Percentiles rank a stretch among this genome's conserved stretches.
phyloP scores from a whole-genome alignment of 92 coral and sea anemone genomes.

The Montipora capitata region DNA sequence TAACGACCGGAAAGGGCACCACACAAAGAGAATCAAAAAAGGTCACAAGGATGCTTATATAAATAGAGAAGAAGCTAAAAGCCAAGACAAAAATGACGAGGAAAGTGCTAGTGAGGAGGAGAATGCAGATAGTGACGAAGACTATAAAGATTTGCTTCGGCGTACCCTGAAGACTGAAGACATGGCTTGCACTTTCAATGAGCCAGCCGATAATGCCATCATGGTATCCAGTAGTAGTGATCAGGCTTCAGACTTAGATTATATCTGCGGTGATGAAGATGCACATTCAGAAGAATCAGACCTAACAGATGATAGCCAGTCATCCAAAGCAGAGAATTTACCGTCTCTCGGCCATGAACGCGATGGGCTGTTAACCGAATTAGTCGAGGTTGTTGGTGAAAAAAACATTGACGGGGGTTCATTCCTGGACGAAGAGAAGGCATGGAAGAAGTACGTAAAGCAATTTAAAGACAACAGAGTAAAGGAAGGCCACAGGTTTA shows the following conservation, averaged over 20 bases:
- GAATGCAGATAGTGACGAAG: conserved; percentile 12
- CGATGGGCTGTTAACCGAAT: conserved; percentile 37
- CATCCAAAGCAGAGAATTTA: background rate
- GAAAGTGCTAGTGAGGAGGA: background rate
- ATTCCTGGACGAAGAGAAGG: conserved; percentile 20
- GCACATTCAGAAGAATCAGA: conserved; percentile 26
- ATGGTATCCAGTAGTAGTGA: conserved; percentile 1
- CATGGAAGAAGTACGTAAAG: conserved; percentile 48
- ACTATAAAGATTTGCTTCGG: conserved; percentile 1
- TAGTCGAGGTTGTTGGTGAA: conserved; percentile 59
- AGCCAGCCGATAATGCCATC: background rate
- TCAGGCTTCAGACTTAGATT: conserved; percentile 1
- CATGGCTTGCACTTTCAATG: background rate
- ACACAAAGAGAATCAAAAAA: conserved; percentile 2
- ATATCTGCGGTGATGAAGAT: conserved; percentile 8
- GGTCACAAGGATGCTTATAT: conserved; percentile 4
- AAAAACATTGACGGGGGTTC: conserved; percentile 4
- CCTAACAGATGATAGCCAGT: conserved; percentile 1
- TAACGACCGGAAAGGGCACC: background rate
- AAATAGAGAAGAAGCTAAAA: background rate
- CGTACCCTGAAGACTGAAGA: background rate
- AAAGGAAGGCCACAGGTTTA: conserved; percentile 44
- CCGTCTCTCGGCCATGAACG: background rate
- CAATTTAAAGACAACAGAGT: conserved; percentile 34
- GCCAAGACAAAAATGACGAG: conserved; percentile 2